These are phyloP conservation scores for Pantherophis guttatus DNA, from an alignment of 2,113 vertebrate species.

Conservation along the genomic window DNA sequence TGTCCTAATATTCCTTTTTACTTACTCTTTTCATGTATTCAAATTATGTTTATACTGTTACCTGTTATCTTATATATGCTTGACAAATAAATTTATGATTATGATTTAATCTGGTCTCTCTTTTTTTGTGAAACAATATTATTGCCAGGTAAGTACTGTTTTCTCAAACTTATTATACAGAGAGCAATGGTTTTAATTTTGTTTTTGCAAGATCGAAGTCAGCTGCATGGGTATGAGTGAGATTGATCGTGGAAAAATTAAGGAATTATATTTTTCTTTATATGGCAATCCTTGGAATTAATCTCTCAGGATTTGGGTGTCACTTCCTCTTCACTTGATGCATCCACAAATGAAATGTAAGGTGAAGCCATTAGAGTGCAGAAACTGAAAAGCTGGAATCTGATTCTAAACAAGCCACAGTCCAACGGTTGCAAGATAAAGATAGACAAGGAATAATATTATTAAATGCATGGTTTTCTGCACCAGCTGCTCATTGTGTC, in stretches of 20 bases:
- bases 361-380: conserved; percentile 46
- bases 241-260: conserved; percentile 61
- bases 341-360: background rate
- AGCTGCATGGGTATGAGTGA: conserved; percentile 48
- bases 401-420: conserved; percentile 57
- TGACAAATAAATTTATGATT: no score
- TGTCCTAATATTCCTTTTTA: no score
- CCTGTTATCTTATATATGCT: no score
- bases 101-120: no score
- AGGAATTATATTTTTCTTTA: conserved; percentile 67
- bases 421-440: conserved; percentile 41
- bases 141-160: background rate
- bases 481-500: conserved; percentile 27
- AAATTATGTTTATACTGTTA: no score
- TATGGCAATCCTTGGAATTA: conserved; percentile 65
- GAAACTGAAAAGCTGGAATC: conserved; percentile 41
- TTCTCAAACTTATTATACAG: conserved; percentile 42
- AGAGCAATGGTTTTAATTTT: conserved; percentile 14
- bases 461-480: conserved; percentile 25
- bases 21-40: no score
- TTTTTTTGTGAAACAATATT: no score
- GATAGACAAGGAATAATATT: conserved; percentile 31
- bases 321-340: conserved; percentile 51
- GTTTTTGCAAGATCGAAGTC: conserved; percentile 55
- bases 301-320: conserved; percentile 64